These are phyloP conservation scores for Seira sanloemensis DNA, from an alignment of 2,888 invertebrate species.

Conservation along the genomic window DNA sequence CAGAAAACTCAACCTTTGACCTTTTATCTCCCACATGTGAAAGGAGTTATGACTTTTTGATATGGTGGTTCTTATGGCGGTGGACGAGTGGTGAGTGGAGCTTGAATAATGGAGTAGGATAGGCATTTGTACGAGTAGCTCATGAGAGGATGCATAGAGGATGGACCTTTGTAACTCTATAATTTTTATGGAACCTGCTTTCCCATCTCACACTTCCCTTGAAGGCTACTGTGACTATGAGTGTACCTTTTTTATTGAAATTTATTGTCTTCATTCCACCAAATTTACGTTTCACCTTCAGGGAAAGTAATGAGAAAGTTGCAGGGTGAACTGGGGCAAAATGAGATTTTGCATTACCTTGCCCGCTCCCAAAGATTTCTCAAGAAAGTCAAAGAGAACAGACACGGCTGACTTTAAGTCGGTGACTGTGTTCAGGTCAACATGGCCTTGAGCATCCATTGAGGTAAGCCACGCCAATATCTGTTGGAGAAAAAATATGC, in stretches of 20 bases:
- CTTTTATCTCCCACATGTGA: slow-evolving; percentile 37
- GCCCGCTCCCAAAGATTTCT: slow-evolving; percentile 82
- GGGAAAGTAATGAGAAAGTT: not conserved
- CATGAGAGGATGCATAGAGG: too few species aligned
- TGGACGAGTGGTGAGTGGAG: not conserved
- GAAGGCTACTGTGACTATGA: not conserved
- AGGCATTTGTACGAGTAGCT: too few species aligned
- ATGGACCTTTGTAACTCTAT: not conserved
- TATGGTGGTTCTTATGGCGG: not conserved
- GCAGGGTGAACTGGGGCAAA: slow-evolving; percentile 1
- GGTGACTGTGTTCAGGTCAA: slow-evolving; percentile 79
- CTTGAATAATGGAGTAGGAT: not conserved
- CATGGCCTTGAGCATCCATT: slow-evolving; percentile 79
- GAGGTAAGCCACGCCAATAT: slow-evolving; percentile 81
- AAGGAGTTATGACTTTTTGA: not conserved
- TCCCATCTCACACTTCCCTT: not conserved
- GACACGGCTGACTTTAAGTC: slow-evolving; percentile 81
- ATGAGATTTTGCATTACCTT: slow-evolving; percentile 75
- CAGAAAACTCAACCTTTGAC: slow-evolving; percentile 51
- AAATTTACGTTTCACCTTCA: not conserved
- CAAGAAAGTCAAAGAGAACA: slow-evolving; percentile 82
- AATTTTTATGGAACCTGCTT: not conserved
- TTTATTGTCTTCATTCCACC: not conserved
- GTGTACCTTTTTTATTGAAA: not conserved
- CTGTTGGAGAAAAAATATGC: slow-evolving; percentile 75